A percentile compares a stretch with the other conserved stretches of the same genome.
Conservation (phyloP, 92 coral and sea anemone species). For the Epizoanthus rinbou region DNA sequence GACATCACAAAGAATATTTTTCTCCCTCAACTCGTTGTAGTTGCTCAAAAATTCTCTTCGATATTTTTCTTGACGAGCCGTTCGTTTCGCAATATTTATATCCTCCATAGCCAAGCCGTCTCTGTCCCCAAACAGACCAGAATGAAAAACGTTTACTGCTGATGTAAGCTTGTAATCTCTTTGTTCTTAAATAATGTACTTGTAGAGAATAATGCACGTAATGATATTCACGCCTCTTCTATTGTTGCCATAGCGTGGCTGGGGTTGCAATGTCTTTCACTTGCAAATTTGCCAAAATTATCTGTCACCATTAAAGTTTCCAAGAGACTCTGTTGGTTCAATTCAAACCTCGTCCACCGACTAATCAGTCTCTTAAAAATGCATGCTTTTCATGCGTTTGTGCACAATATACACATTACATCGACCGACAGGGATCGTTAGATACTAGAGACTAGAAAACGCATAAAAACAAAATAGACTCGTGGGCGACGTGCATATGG, state of each 20-base stretch:
- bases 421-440: too few species aligned
- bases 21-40: slow-evolving; percentile 33
- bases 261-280: too few species aligned
- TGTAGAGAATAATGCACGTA: not conserved
- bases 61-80: slow-evolving; percentile 14
- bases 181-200: not conserved
- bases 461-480: too few species aligned
- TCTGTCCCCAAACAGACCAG: not conserved
- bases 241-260: not conserved
- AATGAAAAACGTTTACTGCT: not conserved
- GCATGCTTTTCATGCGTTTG: too few species aligned
- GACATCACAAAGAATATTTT: slow-evolving; percentile 62
- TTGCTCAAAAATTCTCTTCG: slow-evolving; percentile 17
- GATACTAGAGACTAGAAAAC: too few species aligned
- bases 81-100: not conserved
- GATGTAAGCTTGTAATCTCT: not conserved
- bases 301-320: too few species aligned
- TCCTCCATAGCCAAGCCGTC: not conserved
- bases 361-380: too few species aligned
- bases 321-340: too few species aligned
- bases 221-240: not conserved
- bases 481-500: too few species aligned
- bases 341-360: too few species aligned
- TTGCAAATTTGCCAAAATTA: not conserved
- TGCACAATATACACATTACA: too few species aligned